Evolutionary conservation across 2,113 vertebrate genomes (phyloP), one percentile per base, ranked within the genome.

Genomic region (Prunella himalayana): DNA sequence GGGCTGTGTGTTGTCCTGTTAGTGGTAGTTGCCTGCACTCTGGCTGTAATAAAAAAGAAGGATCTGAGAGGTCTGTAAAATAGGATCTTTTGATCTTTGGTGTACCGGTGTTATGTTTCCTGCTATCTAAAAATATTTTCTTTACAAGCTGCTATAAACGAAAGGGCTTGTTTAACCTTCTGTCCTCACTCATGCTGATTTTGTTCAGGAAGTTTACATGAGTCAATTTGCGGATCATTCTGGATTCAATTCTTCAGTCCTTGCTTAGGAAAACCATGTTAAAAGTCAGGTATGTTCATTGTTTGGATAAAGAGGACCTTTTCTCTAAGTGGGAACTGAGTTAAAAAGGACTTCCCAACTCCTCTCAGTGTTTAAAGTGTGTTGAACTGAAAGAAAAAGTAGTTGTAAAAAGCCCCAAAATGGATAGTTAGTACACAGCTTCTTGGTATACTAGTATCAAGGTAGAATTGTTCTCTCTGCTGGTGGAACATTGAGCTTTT

Each of bases 71-170:
- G 64, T 35, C 69, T 75, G 35, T 95, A 91, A 86, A 93, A 64
- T 60, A 88, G 82, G 64, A 83, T 95, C 90, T 88, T 93, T 97
- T 92, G 92, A 96, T 96, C 92, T 96, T 82, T 37, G 20, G 30
- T 19, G 1, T 88, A 94, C 79, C 10, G 41, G 61, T 59, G 70
- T 94, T 93, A 82, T 57, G 50, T 90, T 96, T 96, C 94, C 92
- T 93, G 80, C 61, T 96, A 75, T 95, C 94, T 96, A 93, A 95
- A 96, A 94, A 93, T 90, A 96, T 93, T 90, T 95, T 91, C 53
- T 96, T 96, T 90, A 94, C 77, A 86, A 92, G 86, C 75, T 51
- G 47, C 56, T 93, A 35, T 92, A 93, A 93, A 76, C n/a, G 47
- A 86, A 93, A 71, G 76, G 86, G 28, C 80, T 94, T 96, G 85